phyloP scores from a whole-genome alignment of 1,140 invertebrate genomes.

The Nasonia longicornis region DNA sequence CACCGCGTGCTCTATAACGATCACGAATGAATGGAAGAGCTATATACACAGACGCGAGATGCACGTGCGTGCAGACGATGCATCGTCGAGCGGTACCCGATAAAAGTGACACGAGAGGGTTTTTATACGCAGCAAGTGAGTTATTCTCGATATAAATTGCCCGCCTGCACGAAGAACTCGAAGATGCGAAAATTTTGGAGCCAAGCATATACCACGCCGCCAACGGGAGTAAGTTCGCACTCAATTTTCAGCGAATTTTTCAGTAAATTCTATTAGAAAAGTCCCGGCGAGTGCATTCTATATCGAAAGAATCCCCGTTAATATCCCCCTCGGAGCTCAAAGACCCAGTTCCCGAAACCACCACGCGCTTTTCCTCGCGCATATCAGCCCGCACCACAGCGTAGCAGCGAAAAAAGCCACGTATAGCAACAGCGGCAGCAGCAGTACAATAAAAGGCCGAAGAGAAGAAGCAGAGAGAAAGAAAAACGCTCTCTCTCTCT shows the following conservation, averaged over 20 bases:
- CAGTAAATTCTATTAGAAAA: neutral
- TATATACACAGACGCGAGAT: neutral
- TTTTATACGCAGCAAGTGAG: too few species aligned
- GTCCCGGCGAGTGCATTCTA: neutral
- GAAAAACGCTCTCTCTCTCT: neutral
- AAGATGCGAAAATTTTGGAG: neutral
- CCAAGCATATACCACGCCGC: neutral
- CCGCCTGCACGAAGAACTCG: neutral
- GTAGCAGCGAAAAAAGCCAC: too few species aligned
- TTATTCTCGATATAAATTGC: neutral
- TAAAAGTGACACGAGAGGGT: neutral
- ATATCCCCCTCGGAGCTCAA: neutral
- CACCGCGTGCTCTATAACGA: neutral
- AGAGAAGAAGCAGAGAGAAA: neutral
- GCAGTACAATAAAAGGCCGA: too few species aligned
- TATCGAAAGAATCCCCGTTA: neutral
- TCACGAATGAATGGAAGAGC: neutral
- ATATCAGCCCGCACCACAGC: too few species aligned
- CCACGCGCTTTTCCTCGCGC: neutral
- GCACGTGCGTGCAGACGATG: too few species aligned
- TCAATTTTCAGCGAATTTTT: neutral
- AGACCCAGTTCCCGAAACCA: neutral
- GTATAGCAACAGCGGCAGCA: too few species aligned
- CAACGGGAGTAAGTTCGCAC: neutral
- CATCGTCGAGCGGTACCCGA: neutral